A percentile compares a stretch with the other conserved stretches of the same genome.
Evolutionary conservation across 2,797 vertebrate genomes (phyloP).

Genomic region (Podarcis lilfordi): DNA sequence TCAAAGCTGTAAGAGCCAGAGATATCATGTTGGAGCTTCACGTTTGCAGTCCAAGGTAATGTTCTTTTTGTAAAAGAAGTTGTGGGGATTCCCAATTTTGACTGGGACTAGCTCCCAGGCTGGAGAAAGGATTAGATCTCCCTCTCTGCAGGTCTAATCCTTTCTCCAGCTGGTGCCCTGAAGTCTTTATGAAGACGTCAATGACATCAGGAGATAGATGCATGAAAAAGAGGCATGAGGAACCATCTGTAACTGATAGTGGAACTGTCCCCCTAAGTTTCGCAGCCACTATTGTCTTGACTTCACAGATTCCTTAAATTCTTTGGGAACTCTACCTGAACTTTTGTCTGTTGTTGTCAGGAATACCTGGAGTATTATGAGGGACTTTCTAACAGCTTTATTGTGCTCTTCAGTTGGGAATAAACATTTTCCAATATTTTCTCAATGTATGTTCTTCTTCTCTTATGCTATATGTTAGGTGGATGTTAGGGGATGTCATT

Average conservation of each 20-base stretch:
- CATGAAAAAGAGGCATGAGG: background rate
- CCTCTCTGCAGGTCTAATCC: too few species aligned
- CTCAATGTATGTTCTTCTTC: too few species aligned
- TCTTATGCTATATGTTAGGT: too few species aligned
- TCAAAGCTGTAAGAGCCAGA: background rate
- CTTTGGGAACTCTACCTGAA: background rate
- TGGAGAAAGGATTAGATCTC: background rate
- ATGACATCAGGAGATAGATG: background rate
- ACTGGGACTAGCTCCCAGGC: too few species aligned
- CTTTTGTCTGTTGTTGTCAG: too few species aligned
- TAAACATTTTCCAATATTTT: too few species aligned
- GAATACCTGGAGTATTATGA: background rate
- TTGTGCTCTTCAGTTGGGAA: background rate
- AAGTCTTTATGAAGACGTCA: background rate
- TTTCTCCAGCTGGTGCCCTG: too few species aligned
- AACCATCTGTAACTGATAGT: background rate
- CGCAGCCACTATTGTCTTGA: background rate
- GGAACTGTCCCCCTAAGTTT: background rate
- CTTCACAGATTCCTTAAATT: background rate
- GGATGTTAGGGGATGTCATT: too few species aligned
- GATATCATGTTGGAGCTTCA: background rate
- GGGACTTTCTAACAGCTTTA: background rate
- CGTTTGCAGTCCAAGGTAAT: background rate
- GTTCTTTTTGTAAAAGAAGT: too few species aligned
- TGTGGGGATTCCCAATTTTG: too few species aligned